Base-by-base conservation (phyloP, 2,113 vertebrate genomes). In the Sebastes schlegelii region DNA sequence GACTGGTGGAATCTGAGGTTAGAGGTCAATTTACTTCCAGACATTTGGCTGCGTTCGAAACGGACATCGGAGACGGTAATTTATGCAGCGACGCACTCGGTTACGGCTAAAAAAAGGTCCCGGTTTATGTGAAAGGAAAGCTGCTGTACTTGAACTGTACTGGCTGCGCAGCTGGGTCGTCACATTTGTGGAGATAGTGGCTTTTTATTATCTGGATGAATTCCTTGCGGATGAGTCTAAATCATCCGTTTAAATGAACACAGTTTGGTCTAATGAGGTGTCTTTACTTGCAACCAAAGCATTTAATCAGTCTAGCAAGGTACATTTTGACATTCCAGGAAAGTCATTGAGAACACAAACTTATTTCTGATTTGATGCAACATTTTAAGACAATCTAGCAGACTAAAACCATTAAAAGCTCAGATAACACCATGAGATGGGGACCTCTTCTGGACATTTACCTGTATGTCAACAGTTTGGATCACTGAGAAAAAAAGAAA, bases 21-120 rank as follows among this genome's bases (percentile, higher is more conserved):
- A 79, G 34, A 62, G 86, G 89, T 88, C 85, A 80, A 83, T 78
- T 80, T 66, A 84, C 75, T 87, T 74, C 40, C 71, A 83, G 72
- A 46, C 73, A 21, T 84, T 85, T 85, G 45, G 63, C 51, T n/a
- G 42, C 11, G 55, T 26, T 85, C 42, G 45, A 85, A 87, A 79
- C 64, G 71, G 42, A 76, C 64, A 88, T 69, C 75, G 40, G 40
- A 4, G 67, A 46, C 6, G 1, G 77, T 66, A 19, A 65, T 81
- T 77, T 77, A 52, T 58, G 54, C 5, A n/a, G 21, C 6, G 4
- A 46, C 19, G 57, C 46, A 7, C 49, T 40, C 58, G 0, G 66
- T 70, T 61, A 78, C 14, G 58, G 55, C 62, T 1, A 40, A 34
- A 16, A 8, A 34, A 76, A 72, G 68, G 70, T 51, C 9, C 1